Evolutionary conservation across 2,797 vertebrate genomes (phyloP).

Genomic region (Aphelocoma californica): DNA sequence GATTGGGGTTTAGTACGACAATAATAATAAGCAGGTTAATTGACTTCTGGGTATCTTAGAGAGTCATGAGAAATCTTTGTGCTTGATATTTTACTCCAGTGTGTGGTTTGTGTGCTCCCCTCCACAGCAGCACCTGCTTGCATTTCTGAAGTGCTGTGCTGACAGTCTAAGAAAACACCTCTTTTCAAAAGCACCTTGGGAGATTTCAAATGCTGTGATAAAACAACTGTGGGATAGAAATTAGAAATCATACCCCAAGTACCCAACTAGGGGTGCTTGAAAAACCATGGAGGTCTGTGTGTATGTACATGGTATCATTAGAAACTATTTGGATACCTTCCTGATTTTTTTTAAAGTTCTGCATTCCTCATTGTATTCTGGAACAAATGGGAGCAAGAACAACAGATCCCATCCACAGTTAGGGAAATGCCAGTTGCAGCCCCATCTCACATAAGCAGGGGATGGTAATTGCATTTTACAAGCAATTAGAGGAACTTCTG

Average conservation of each 20-base stretch:
- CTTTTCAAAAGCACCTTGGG: slow-evolving; percentile 25
- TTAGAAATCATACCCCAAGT: slow-evolving; percentile 27
- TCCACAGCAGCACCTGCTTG: slow-evolving; percentile 28
- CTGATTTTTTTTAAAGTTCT: neutral
- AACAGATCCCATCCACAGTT: neutral
- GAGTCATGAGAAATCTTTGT: neutral
- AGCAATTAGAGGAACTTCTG: slow-evolving; percentile 70
- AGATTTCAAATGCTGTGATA: slow-evolving; percentile 28
- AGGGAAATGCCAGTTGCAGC: neutral
- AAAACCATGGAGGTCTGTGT: neutral
- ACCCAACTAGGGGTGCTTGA: neutral
- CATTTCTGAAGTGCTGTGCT: neutral
- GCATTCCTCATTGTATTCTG: neutral
- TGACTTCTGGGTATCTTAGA: slow-evolving; percentile 23
- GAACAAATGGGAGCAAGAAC: slow-evolving; percentile 19
- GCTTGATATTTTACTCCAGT: neutral
- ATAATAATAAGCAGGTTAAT: slow-evolving; percentile 14
- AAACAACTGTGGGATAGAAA: slow-evolving; percentile 36
- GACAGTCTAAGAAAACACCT: slow-evolving; percentile 32
- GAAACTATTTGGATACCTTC: neutral
- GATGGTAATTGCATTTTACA: slow-evolving; percentile 62
- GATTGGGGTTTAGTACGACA: neutral
- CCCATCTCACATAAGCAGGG: neutral
- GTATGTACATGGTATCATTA: neutral
- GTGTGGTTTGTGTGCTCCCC: neutral